Evolutionary conservation across 2,113 vertebrate species (phyloP).

Genomic region (Aptenodytes forsteri): DNA sequence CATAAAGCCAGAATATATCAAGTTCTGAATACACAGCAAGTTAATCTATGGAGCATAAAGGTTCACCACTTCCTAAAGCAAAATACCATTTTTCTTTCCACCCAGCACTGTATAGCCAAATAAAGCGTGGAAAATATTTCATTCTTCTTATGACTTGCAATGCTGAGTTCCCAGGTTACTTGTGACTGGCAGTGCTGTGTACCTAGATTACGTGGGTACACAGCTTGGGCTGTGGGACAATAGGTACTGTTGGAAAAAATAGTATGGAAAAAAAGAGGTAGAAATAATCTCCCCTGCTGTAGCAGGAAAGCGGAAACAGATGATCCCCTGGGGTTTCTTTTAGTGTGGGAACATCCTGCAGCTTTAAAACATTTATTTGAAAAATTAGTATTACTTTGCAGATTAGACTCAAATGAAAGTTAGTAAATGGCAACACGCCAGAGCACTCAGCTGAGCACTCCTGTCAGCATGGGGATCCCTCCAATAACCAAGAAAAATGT

Average conservation of each 20-base stretch:
- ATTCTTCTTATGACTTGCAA: background rate
- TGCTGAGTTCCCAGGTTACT: background rate
- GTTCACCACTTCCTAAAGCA: background rate
- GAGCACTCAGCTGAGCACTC: background rate
- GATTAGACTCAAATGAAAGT: background rate
- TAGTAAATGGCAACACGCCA: background rate
- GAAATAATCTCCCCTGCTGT: background rate
- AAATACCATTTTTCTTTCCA: background rate
- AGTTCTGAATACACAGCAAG: background rate
- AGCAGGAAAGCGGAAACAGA: background rate
- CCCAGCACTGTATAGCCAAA: background rate
- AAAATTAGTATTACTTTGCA: slow-evolving; percentile 21
- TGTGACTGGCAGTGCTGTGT: background rate
- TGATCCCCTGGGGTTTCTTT: background rate
- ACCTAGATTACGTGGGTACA: background rate
- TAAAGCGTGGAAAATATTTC: background rate
- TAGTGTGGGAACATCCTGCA: slow-evolving; percentile 14
- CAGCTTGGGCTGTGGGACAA: background rate
- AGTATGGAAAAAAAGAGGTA: background rate
- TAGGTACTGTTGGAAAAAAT: background rate
- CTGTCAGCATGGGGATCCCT: background rate
- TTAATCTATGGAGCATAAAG: background rate
- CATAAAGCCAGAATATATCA: background rate
- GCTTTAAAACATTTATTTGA: background rate
- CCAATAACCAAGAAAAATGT: background rate